Evolutionary conservation across 1,140 invertebrate genomes (phyloP).

Genomic region (Diachasma alloeum): DNA sequence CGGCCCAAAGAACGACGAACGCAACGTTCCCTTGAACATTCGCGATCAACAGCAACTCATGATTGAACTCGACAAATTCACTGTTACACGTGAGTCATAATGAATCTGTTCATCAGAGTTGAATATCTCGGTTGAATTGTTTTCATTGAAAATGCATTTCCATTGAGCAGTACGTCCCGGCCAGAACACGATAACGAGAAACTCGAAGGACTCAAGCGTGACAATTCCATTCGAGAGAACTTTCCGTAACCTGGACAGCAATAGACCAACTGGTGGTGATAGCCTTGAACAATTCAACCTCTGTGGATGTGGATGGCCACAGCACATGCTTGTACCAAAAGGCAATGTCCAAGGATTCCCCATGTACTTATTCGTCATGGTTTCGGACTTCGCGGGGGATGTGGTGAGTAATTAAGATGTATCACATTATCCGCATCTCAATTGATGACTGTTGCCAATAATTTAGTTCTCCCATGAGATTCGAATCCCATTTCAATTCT

Average conservation of each 20-base stretch:
- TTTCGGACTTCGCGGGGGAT: slow-evolving; percentile 79
- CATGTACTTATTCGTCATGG: slow-evolving; percentile 82
- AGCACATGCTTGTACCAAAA: slow-evolving; percentile 83
- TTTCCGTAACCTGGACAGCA: slow-evolving; percentile 70
- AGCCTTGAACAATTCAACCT: slow-evolving; percentile 72
- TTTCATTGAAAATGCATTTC: background rate
- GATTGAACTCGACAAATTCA: slow-evolving; percentile 83
- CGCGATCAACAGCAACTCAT: slow-evolving; percentile 75
- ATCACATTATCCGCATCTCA: too few relatives aligned
- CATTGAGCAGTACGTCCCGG: slow-evolving; percentile 69
- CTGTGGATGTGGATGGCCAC: slow-evolving; percentile 89
- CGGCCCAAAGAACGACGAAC: slow-evolving; percentile 75
- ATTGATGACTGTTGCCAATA: too few relatives aligned
- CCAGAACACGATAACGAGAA: slow-evolving; percentile 69
- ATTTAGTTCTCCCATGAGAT: background rate
- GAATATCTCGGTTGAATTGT: background rate
- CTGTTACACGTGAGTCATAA: slow-evolving; percentile 63
- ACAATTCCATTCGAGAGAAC: slow-evolving; percentile 78
- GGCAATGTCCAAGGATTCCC: slow-evolving; percentile 74
- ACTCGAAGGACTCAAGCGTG: slow-evolving; percentile 73
- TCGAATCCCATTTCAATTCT: background rate
- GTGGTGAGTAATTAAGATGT: slow-evolving; percentile 61
- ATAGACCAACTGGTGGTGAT: slow-evolving; percentile 64
- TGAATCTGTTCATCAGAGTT: background rate
- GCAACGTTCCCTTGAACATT: slow-evolving; percentile 70